Conservation (phyloP, 2,113 vertebrate species). For the Catharus minimus region DNA sequence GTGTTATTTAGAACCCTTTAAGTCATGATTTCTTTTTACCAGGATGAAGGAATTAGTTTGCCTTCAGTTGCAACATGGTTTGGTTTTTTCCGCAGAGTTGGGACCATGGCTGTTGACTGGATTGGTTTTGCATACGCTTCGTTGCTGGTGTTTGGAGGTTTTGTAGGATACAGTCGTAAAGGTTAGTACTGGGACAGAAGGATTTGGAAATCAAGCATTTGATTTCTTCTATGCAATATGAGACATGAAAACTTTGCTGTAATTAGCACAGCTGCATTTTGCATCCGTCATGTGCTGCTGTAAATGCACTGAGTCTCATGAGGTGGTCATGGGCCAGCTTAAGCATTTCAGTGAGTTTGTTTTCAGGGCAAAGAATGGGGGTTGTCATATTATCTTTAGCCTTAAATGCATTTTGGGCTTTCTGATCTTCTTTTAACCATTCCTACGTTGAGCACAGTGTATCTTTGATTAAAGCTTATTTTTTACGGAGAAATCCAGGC, state of each 20-base stretch:
- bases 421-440: not conserved
- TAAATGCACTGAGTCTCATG: not conserved
- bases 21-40: not conserved
- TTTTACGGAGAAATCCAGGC: not conserved
- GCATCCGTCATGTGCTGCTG: not conserved
- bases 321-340: not conserved
- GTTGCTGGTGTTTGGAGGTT: constrained; percentile 82
- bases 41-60: not conserved
- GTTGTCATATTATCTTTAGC: not conserved
- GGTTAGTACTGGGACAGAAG: constrained; percentile 67
- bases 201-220: not conserved
- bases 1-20: not conserved
- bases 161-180: constrained; percentile 87
- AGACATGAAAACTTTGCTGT: not conserved
- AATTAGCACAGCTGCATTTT: not conserved
- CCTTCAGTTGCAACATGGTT: not conserved
- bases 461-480: not conserved
- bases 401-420: not conserved
- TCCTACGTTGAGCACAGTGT: not conserved
- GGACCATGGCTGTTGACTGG: constrained; percentile 85
- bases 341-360: not conserved
- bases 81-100: not conserved
- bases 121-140: constrained; percentile 89
- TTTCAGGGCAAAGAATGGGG: not conserved
- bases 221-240: not conserved